A percentile compares a stretch with the other conserved stretches of the same genome.
phyloP scores from a whole-genome alignment of 1,140 invertebrate species.

The Neelides sp. region DNA sequence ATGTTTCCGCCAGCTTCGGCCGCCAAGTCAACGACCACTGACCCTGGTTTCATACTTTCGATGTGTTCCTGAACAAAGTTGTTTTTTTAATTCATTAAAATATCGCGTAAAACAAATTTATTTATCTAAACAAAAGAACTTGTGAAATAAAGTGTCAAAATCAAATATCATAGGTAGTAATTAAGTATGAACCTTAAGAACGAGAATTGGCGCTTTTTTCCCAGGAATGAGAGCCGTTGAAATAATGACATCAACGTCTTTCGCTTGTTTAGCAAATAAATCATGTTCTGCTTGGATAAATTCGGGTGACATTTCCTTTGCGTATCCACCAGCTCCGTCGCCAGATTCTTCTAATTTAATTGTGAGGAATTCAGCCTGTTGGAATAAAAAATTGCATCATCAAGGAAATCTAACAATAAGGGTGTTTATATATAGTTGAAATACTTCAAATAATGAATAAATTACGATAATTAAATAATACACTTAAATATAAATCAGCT shows the following conservation, averaged over 20 bases:
- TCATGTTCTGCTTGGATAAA: constrained; percentile 77
- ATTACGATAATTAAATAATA: no score
- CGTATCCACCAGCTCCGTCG: constrained; percentile 69
- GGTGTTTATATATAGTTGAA: no score
- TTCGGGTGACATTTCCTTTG: constrained; percentile 79
- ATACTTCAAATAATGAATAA: no score
- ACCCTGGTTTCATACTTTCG: constrained; percentile 47
- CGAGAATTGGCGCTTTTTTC: constrained; percentile 65
- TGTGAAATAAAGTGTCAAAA: not conserved
- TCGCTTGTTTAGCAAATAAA: constrained; percentile 70
- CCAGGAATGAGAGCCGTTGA: constrained; percentile 82
- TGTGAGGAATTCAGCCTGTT: constrained; percentile 29
- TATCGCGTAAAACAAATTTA: not conserved
- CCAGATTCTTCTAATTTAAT: constrained; percentile 25
- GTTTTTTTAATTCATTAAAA: not conserved
- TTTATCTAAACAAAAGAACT: not conserved
- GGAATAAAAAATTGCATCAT: no score
- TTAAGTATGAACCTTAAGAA: constrained; percentile 52
- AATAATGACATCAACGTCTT: constrained; percentile 68
- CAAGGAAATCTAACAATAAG: no score
- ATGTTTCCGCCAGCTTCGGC: constrained; percentile 81
- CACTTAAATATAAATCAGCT: constrained; percentile 80
- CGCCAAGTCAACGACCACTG: constrained; percentile 77
- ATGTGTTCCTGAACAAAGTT: constrained; percentile 20
- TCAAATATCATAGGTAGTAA: not conserved